Percentiles rank a stretch among this genome's conserved stretches.
These are phyloP conservation scores for Aricia artaxerxes DNA, from an alignment of 2,888 invertebrate genomes.

Conservation along the genomic window DNA sequence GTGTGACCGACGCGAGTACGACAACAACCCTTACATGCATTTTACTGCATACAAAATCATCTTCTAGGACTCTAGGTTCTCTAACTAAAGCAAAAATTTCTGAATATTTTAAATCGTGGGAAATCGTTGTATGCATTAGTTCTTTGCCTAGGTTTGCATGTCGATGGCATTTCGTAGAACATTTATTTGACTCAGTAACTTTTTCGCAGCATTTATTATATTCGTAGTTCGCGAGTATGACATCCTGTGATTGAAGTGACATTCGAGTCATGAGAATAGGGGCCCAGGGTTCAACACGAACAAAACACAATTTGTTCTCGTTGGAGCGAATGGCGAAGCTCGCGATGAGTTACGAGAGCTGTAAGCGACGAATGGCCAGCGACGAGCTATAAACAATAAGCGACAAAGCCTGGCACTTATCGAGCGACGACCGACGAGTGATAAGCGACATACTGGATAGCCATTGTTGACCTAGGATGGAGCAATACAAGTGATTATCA, in stretches of 20 bases:
- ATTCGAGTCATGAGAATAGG: background rate
- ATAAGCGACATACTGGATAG: background rate
- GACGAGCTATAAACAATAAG: background rate
- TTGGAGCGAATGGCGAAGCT: background rate
- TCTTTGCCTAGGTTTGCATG: no score
- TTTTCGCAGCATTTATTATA: background rate
- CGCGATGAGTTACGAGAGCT: background rate
- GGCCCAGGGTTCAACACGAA: constrained; percentile 30
- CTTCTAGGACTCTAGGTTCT: no score
- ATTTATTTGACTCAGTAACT: background rate
- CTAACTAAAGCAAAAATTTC: no score
- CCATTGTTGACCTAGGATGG: background rate
- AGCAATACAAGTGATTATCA: no score
- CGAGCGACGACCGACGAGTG: background rate
- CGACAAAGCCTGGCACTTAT: background rate
- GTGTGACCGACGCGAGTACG: no score
- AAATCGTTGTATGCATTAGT: no score
- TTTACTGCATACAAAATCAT: no score
- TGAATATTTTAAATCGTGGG: no score
- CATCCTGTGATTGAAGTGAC: background rate
- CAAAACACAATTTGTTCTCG: constrained; percentile 38
- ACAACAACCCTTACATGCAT: no score
- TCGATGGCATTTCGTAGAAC: no score
- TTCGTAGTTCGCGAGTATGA: background rate
- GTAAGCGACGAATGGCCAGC: background rate